Evolutionary conservation across 2,888 invertebrate genomes (phyloP).

Genomic region (Tetheella fluctuosa): DNA sequence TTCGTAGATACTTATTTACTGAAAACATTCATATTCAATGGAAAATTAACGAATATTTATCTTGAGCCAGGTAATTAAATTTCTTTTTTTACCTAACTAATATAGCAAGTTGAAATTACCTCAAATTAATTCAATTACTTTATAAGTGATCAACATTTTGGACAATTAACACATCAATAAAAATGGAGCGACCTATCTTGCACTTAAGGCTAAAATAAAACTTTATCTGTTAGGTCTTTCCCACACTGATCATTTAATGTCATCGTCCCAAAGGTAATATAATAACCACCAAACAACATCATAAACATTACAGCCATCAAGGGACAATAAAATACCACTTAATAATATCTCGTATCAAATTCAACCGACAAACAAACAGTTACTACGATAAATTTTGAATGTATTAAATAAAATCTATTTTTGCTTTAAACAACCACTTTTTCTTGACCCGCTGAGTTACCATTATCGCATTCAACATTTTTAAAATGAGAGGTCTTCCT

Average conservation of each 20-base stretch:
- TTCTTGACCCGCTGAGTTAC: slow-evolving; percentile 33
- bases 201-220: neutral
- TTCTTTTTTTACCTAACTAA: no score
- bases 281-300: slow-evolving; percentile 49
- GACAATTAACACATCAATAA: slow-evolving; percentile 6
- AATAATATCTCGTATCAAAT: slow-evolving; percentile 70
- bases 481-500: slow-evolving; percentile 35
- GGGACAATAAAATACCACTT: slow-evolving; percentile 71
- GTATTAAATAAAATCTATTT: slow-evolving; percentile 72
- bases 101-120: neutral
- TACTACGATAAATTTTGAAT: slow-evolving; percentile 75
- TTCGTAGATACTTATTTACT: neutral
- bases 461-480: slow-evolving; percentile 13
- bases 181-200: neutral
- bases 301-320: slow-evolving; percentile 65
- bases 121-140: neutral
- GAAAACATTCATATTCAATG: neutral
- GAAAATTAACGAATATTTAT: no score
- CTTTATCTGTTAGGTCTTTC: slow-evolving; percentile 17
- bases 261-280: slow-evolving; percentile 46
- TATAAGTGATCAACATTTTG: neutral
- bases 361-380: slow-evolving; percentile 63
- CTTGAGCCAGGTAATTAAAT: no score
- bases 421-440: slow-evolving; percentile 43
- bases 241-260: slow-evolving; percentile 25